Base-by-base conservation (phyloP, 2,113 vertebrate genomes). In the Eolophus roseicapilla region DNA sequence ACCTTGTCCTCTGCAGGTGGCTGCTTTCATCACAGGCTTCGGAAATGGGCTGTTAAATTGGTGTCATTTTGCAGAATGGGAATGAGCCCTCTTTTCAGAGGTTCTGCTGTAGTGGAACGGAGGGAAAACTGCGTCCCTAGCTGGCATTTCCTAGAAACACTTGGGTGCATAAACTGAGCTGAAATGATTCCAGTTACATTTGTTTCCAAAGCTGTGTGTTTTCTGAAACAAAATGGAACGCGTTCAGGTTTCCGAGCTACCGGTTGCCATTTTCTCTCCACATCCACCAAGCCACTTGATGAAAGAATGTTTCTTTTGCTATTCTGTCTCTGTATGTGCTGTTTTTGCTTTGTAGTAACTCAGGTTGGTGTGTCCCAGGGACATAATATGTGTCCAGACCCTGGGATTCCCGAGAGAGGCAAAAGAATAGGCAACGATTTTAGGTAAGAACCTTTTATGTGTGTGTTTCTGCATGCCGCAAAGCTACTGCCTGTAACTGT, bases 331-430 rank as follows among this genome's bases (percentile, higher is more conserved):
- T 98, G 97, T 98, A 96, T 97, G 96, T 98, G 97, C 97, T 98
- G 96, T 98, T 97, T 97, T 97, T 98, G 97, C 98, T 95, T 98
- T 98, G 97, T 98, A 99, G 99, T 99, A 98, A 99, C 99, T 96
- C 99, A 99, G 98, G 99, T 99, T 99, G 99, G 99, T 93, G 99
- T 99, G 82, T 99, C 99, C 81, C 99, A 99, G 98, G 99, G 99
- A 95, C 99, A 99, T 98, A 99, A 99, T 98, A 99, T 99, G 99
- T 99, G 99, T 98, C 99, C 99, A 95, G 99, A 99, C 96, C 99
- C 99, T 65, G 99, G 99, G 96, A 99, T 99, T 97, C 99, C 99
- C 14, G 99, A 99, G 97, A 98, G 98, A 97, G 99, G 99, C 88
- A 99, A 99, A 98, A 99, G 99, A 98, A 99, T 99, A 99, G 99